Base-by-base conservation (phyloP, 2,888 invertebrate genomes). In the Metopia argyrocephala region DNA sequence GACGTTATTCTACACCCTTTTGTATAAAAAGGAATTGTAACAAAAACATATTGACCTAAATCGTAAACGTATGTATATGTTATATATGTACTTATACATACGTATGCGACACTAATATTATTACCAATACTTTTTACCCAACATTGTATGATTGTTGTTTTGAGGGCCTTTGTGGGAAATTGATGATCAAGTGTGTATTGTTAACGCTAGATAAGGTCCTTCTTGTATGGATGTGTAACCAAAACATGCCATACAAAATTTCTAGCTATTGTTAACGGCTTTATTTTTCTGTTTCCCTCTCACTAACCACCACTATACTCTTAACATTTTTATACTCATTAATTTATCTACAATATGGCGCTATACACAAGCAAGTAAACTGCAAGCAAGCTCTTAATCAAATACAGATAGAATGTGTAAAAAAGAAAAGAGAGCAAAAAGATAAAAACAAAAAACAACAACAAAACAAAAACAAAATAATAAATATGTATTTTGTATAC, bases 1-100 rank as follows among this genome's bases (percentile, higher is more conserved):
- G n/a, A n/a, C n/a, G 57, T 38, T 7, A 18, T 0, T 50, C 31
- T 20, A 38, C 27, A 52, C 27, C 52, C 21, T 31, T 50, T 50
- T 27, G 9, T 57, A 52, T 48, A 69, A 68, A 21, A 62, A 59
- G 15, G 38, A 46, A 70, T 25, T 66, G 71, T 78, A 57, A 81
- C 76, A 78, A 78, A 78, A 74, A 78, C 76, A 74, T 78, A 81
- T 81, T 81, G 81, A 81, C 81, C 81, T 70, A 78, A 81, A 81
- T 81, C 48, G 38, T 28, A 56, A 12, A 38, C 38, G 38, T 15
- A 3, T 38, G n/a, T n/a, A n/a, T n/a, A n/a, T 54, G 12, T 64
- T 20, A 50, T 23, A 57, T 54, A 76, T 62, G 61, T 27, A 64
- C 61, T 7, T 20, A 15, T 48, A 48, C 15, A 20, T 15, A 28